A percentile compares a stretch with the other conserved stretches of the same genome.
phyloP scores from a whole-genome alignment of 64 coral and sea anemone genomes.

The Pocillopora damicornis region DNA sequence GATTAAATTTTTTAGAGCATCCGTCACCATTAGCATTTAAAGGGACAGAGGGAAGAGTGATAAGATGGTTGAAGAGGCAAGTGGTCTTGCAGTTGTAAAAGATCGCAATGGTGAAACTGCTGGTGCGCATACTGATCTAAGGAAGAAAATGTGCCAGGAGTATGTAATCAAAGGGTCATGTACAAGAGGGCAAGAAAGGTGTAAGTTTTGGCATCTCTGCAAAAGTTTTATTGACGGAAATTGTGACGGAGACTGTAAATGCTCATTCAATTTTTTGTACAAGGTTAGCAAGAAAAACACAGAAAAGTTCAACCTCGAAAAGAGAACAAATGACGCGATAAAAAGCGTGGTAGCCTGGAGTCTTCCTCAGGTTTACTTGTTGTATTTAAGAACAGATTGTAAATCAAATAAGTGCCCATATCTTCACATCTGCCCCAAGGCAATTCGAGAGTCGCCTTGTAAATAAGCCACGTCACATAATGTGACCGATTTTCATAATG shows the following conservation, averaged over 20 bases:
- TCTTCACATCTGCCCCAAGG: constrained; percentile 26
- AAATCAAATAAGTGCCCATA: background rate
- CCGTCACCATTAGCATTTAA: constrained; percentile 24
- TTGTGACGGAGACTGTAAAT: constrained; percentile 10
- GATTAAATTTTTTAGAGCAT: constrained; percentile 4
- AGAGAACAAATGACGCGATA: background rate
- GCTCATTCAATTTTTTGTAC: constrained; percentile 42
- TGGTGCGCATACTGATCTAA: constrained; percentile 18
- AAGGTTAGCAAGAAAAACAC: constrained; percentile 17
- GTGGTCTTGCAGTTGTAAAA: constrained; percentile 2
- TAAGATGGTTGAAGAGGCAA: background rate
- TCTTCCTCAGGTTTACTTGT: constrained; percentile 42
- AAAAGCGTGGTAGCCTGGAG: constrained; percentile 23
- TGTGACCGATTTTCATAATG: constrained; percentile 18
- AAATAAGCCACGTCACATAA: constrained; percentile 14
- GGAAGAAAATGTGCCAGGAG: constrained; percentile 25
- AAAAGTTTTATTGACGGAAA: constrained; percentile 35
- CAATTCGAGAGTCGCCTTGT: constrained; percentile 9
- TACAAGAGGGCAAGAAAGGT: background rate
- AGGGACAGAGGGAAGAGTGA: background rate
- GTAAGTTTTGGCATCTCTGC: constrained; percentile 43
- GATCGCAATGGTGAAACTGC: background rate
- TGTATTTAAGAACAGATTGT: constrained; percentile 21
- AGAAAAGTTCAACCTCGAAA: background rate
- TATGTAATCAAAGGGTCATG: constrained; percentile 23